A percentile compares a stretch with the other conserved stretches of the same genome.
These are phyloP conservation scores for Acrocephalus kingi DNA, from an alignment of 2,113 vertebrate genomes.

Conservation along the genomic window DNA sequence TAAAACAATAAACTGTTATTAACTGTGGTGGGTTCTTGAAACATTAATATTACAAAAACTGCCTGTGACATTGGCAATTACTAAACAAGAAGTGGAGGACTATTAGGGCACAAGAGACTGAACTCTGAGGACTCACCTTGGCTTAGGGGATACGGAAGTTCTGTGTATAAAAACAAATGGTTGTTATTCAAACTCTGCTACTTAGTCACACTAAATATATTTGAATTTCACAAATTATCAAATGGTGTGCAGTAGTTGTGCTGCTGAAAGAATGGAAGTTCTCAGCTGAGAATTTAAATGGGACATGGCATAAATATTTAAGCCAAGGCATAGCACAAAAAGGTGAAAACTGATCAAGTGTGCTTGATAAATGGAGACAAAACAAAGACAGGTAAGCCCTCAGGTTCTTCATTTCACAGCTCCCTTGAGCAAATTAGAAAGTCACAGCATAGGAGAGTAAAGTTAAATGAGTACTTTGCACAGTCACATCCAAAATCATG, in stretches of 20 bases:
- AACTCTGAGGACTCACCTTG: not conserved
- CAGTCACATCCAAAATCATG: not conserved
- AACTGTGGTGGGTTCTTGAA: not conserved
- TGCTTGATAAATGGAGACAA: not conserved
- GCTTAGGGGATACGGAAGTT: not conserved
- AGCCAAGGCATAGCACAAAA: not conserved
- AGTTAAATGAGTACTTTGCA: not conserved
- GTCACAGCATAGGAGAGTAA: not conserved
- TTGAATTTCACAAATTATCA: not conserved
- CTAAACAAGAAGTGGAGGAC: not conserved
- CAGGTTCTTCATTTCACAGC: not conserved
- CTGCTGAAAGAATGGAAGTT: not conserved
- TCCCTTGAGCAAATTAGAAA: not conserved
- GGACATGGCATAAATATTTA: not conserved
- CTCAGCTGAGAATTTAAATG: not conserved
- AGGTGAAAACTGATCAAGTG: not conserved
- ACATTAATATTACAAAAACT: not conserved
- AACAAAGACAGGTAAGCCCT: not conserved
- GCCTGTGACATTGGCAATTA: not conserved
- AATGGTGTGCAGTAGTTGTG: not conserved
- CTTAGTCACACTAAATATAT: not conserved
- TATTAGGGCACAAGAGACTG: not conserved
- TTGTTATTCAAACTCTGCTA: not conserved
- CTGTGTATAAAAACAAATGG: not conserved
- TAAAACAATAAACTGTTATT: not conserved